Base-by-base conservation (phyloP, 2,888 invertebrate genomes). In the Melanotus villosus region DNA sequence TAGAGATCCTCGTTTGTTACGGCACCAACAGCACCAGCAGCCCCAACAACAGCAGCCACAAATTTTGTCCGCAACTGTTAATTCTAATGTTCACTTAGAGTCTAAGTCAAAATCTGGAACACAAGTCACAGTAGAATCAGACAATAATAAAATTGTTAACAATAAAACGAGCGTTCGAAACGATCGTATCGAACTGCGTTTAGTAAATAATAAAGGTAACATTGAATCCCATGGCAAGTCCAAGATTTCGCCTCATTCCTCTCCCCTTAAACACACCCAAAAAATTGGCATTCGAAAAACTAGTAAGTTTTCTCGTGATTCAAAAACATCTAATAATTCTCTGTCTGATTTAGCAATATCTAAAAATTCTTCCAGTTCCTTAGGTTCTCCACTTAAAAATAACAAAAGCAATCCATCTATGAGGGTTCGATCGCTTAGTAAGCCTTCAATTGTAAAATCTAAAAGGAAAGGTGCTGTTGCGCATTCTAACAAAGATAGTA, bases 91-190 rank as follows among this genome's bases (percentile, higher is more conserved):
- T 80, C 78, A 78, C 75, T 76, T 82, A 79, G 82, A 79, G 74
- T 79, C 78, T 80, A 82, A 81, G 76, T 63, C 68, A 71, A 76
- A 76, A 66, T 76, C 79, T 78, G 76, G 72, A 71, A 74, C 68
- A 57, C 71, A 70, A 73, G 71, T 79, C 75, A 75, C 79, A 76
- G 72, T 79, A 79, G 80, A 79, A 76, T 80, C 80, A 75, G 77
- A 78, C 79, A 84, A 84, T 84, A 84, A 84, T n/a, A n/a, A n/a
- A 83, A 78, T 80, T 82, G 80, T 82, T 82, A 78, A 79, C 75
- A 84, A 80, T 84, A 84, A 84, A 83, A 77, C 76, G 78, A 79
- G 80, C 80, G 80, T 80, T 79, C 80, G 81, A 80, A 81, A 82
- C 75, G 79, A 77, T 79, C 82, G 81, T 77, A 81, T 80, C 79